A percentile compares a stretch with the other conserved stretches of the same genome.
These are phyloP conservation scores for Pteropus alecto DNA, from an alignment of 2,113 vertebrate genomes.

Conservation along the genomic window DNA sequence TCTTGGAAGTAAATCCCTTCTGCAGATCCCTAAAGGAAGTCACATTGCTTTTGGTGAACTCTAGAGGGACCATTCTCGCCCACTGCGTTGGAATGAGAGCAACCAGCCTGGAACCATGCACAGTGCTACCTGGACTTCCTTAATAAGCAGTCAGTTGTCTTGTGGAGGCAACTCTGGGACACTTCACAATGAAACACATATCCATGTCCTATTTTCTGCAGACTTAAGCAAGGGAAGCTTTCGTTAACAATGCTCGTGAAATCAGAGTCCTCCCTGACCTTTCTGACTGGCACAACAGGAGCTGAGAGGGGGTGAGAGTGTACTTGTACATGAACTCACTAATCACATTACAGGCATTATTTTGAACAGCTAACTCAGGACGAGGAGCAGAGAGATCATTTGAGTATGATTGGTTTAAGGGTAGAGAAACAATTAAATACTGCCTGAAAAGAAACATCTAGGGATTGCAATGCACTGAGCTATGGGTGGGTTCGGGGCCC, in stretches of 20 bases:
- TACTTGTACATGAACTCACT: not conserved
- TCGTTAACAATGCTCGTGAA: not conserved
- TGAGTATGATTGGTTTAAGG: not conserved
- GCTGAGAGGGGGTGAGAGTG: not conserved
- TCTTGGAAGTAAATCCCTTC: not conserved
- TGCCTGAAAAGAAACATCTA: not conserved
- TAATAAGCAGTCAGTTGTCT: not conserved
- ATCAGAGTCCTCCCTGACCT: not conserved
- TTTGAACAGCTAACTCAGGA: not conserved
- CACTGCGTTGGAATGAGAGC: not conserved
- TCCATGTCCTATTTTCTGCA: not conserved
- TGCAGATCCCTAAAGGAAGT: not conserved
- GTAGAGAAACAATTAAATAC: not conserved
- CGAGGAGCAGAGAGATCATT: not conserved
- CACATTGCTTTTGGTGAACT: not conserved
- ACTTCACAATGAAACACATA: not conserved
- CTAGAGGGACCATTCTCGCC: not conserved
- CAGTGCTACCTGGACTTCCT: not conserved
- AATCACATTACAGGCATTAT: slow-evolving; percentile 20
- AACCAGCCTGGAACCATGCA: not conserved
- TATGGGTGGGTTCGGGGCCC: accelerated
- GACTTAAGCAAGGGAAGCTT: not conserved
- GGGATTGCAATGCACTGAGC: not conserved
- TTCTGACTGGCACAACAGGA: not conserved
- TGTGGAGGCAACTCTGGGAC: not conserved